These are phyloP conservation scores for Brienomyrus longianalis DNA, from an alignment of 2,113 vertebrate species.

Conservation along the genomic window DNA sequence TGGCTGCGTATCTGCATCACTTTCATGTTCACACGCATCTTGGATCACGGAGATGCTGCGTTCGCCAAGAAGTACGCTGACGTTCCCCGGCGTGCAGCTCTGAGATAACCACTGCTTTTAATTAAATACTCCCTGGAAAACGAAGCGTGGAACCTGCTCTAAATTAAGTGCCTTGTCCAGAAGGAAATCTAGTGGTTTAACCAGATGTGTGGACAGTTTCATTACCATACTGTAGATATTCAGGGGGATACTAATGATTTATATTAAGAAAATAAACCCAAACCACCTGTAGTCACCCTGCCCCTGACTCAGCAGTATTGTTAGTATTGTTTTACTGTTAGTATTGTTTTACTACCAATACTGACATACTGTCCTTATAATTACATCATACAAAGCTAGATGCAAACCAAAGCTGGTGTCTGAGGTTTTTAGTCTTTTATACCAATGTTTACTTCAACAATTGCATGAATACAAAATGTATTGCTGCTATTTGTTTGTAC, in stretches of 20 bases:
- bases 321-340: not conserved
- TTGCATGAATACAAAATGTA: not conserved
- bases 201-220: not conserved
- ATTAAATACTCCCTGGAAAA: not conserved
- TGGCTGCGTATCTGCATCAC: not conserved
- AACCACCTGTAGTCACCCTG: not conserved
- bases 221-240: not conserved
- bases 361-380: not conserved
- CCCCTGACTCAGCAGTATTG: no score
- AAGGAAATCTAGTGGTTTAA: not conserved
- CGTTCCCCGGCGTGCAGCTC: not conserved
- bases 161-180: conserved; percentile 7
- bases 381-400: not conserved
- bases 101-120: not conserved
- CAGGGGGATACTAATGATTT: not conserved
- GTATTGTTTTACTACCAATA: no score
- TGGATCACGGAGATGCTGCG: not conserved
- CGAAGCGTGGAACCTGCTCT: not conserved
- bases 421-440: not conserved
- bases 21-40: not conserved
- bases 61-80: not conserved
- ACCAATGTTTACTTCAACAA: not conserved
- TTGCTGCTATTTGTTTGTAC: not conserved
- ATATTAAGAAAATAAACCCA: not conserved
- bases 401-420: not conserved